Evolutionary conservation across 2,797 vertebrate genomes (phyloP).

Genomic region (Lagocephalus sceleratus): DNA sequence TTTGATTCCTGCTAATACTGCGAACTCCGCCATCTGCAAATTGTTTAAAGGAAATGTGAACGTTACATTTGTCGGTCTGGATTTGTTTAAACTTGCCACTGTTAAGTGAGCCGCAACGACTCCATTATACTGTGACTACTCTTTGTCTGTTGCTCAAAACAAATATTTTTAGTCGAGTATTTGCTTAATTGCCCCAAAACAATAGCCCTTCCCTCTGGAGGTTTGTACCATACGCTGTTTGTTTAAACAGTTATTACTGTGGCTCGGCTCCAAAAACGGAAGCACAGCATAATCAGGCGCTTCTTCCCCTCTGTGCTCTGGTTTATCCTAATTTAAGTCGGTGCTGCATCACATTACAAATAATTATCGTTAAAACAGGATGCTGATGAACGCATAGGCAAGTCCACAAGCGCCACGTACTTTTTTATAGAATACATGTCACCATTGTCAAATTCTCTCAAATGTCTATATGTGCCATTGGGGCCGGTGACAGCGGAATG

Average conservation of each 20-base stretch:
- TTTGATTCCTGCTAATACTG: background rate
- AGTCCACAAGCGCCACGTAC: conserved; percentile 40
- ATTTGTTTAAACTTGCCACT: conserved; percentile 35
- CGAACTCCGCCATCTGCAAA: conserved; percentile 40
- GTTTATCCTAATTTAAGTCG: conserved; percentile 34
- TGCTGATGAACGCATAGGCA: conserved; percentile 52
- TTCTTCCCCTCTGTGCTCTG: conserved; percentile 16
- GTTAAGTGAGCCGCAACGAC: conserved; percentile 43
- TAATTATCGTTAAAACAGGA: conserved; percentile 57
- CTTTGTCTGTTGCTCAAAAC: conserved; percentile 51
- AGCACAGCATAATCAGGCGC: conserved; percentile 48
- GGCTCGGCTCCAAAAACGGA: conserved; percentile 42
- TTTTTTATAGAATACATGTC: conserved; percentile 65
- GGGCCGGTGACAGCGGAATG: conserved; percentile 51
- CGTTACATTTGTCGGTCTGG: conserved; percentile 28
- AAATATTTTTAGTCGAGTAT: conserved; percentile 55
- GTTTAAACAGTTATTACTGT: conserved; percentile 39
- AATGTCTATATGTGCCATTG: conserved; percentile 47
- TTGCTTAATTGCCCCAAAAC: conserved; percentile 57
- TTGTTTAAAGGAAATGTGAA: conserved; percentile 20
- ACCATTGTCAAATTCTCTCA: conserved; percentile 46
- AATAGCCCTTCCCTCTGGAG: conserved; percentile 48
- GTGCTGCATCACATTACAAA: conserved; percentile 62
- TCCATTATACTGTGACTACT: conserved; percentile 47
- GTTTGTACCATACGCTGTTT: conserved; percentile 26